These are phyloP conservation scores for Morone saxatilis DNA, from an alignment of 2,113 vertebrate genomes.

Conservation along the genomic window DNA sequence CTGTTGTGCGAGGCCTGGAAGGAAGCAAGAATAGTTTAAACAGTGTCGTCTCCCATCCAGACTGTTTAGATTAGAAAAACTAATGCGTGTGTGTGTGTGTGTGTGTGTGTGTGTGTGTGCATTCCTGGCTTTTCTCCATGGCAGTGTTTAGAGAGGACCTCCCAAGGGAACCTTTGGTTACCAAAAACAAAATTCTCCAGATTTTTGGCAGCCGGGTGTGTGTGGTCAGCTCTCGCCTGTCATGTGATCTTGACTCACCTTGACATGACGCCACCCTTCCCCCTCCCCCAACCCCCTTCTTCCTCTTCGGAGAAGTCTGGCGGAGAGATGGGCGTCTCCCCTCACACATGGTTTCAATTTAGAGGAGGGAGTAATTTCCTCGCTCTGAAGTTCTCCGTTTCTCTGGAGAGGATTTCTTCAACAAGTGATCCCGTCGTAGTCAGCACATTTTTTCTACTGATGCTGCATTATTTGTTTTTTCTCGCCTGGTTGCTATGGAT, in stretches of 20 bases:
- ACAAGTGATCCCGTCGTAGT: conserved; percentile 50
- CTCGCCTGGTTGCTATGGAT: conserved; percentile 63
- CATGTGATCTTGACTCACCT: conserved; percentile 76
- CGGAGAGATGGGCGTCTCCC: conserved; percentile 57
- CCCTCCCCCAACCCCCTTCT: not conserved
- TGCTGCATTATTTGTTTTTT: conserved; percentile 69
- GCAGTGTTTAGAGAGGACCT: conserved; percentile 72
- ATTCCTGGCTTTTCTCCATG: conserved; percentile 60
- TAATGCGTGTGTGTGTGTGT: conserved; percentile 41
- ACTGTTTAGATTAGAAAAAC: conserved; percentile 66
- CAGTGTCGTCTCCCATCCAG: conserved; percentile 42
- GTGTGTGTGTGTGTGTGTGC: conserved; percentile 44
- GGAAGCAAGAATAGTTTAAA: conserved; percentile 55
- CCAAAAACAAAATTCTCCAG: conserved; percentile 77
- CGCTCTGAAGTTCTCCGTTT: conserved; percentile 55
- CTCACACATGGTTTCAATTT: conserved; percentile 75
- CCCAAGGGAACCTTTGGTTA: conserved; percentile 69
- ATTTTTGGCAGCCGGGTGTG: conserved; percentile 75
- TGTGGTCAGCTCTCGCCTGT: conserved; percentile 66
- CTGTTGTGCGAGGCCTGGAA: conserved; percentile 35
- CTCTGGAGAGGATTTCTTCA: conserved; percentile 32
- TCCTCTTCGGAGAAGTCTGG: conserved; percentile 53
- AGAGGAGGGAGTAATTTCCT: conserved; percentile 52
- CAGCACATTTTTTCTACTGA: conserved; percentile 71
- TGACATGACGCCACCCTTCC: conserved; percentile 47